These are phyloP conservation scores for Conomelus anceps DNA, from an alignment of 2,888 invertebrate genomes.

Conservation along the genomic window DNA sequence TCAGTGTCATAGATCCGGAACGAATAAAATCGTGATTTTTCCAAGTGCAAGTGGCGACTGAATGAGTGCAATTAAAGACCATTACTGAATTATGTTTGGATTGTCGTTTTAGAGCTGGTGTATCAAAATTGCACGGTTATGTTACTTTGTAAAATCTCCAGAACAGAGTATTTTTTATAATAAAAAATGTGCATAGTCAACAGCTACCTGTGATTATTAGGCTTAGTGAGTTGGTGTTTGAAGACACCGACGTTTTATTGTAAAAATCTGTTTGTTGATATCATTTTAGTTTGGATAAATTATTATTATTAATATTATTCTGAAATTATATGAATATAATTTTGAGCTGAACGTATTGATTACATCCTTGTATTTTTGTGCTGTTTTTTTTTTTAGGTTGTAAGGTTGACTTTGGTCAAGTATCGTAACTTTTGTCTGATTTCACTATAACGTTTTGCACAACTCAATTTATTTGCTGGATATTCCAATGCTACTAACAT, in stretches of 20 bases:
- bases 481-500: too few relatives aligned
- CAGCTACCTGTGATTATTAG: not conserved
- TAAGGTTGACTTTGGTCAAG: too few relatives aligned
- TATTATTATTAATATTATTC: not conserved
- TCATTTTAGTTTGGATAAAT: not conserved
- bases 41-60: not conserved
- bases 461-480: too few relatives aligned
- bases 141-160: not conserved
- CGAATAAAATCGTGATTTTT: not conserved
- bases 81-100: not conserved
- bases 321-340: not conserved
- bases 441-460: too few relatives aligned
- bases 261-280: not conserved
- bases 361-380: not conserved
- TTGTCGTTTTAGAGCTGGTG: not conserved
- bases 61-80: not conserved
- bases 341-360: not conserved
- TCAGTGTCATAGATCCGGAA: not conserved
- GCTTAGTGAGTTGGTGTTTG: not conserved
- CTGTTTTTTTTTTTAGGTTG: too few relatives aligned
- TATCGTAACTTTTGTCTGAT: too few relatives aligned
- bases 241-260: not conserved
- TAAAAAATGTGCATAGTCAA: not conserved
- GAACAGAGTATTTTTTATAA: not conserved
- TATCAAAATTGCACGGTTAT: not conserved